Evolutionary conservation across 2,113 vertebrate genomes (phyloP).

Genomic region (Entelurus aequoreus): DNA sequence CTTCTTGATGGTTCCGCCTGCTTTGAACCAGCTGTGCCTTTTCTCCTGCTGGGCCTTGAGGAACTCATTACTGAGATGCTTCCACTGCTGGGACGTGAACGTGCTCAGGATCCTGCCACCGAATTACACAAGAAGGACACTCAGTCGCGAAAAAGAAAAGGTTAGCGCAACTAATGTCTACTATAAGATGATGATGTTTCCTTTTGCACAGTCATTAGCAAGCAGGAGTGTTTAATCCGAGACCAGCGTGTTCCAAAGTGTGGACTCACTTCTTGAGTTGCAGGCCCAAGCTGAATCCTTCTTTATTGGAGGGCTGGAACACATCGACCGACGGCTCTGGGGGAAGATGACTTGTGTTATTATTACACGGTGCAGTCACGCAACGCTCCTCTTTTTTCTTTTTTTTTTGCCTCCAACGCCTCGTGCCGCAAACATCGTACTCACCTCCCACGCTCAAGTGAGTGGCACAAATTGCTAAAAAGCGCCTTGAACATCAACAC

Average conservation of each 20-base stretch:
- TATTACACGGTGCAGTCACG: conserved; percentile 20
- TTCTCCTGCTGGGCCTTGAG: conserved; percentile 98
- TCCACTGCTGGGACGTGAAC: conserved; percentile 98
- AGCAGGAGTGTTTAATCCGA: neutral
- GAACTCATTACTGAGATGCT: conserved; percentile 98
- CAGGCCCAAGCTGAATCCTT: conserved; percentile 92
- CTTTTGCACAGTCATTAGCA: neutral
- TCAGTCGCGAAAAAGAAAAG: neutral
- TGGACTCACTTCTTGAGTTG: conserved; percentile 93
- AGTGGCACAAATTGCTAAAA: conserved; percentile 45
- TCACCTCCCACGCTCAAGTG: conserved; percentile 49
- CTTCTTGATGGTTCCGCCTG: conserved; percentile 96
- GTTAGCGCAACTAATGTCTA: neutral
- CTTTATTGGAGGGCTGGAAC: conserved; percentile 97
- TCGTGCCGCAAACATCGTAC: conserved; percentile 31
- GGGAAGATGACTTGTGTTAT: conserved; percentile 37
- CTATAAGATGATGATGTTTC: neutral
- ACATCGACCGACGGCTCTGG: conserved; percentile 96
- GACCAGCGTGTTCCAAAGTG: neutral
- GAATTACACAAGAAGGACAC: too few relatives aligned
- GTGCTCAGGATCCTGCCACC: conserved; percentile 86
- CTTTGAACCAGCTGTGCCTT: conserved; percentile 97
- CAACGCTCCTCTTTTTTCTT: conserved; percentile 19
- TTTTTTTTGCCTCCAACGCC: conserved; percentile 12
- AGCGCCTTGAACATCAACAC: conserved; percentile 39